These are phyloP conservation scores for Meteorus colon DNA, from an alignment of 2,888 invertebrate species.

Conservation along the genomic window DNA sequence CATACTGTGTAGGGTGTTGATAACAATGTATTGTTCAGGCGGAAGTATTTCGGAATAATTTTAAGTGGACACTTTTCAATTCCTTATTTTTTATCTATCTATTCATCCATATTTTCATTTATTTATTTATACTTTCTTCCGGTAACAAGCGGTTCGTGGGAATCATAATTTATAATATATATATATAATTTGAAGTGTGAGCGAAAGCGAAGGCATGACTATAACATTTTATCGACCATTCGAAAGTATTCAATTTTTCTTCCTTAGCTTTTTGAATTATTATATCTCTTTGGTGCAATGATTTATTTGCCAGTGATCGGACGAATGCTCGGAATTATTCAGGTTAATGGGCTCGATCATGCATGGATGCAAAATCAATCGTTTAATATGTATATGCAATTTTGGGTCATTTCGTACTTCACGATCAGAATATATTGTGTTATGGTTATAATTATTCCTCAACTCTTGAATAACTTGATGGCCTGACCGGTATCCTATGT, in stretches of 20 bases:
- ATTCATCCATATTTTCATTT: neutral
- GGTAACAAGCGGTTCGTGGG: neutral
- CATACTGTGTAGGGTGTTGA: neutral
- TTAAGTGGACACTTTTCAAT: neutral
- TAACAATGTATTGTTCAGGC: neutral
- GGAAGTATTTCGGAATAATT: neutral
- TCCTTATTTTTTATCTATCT: neutral
- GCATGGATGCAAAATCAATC: neutral
- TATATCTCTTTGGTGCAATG: neutral
- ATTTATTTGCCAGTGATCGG: neutral
- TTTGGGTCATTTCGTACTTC: neutral
- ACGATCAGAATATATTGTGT: neutral
- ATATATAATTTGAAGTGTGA: neutral
- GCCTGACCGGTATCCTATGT: neutral
- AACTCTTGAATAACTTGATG: neutral
- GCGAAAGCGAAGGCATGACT: neutral
- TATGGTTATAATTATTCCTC: neutral
- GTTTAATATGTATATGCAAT: neutral
- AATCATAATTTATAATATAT: constrained; percentile 6
- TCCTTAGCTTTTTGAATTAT: neutral
- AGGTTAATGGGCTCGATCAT: constrained; percentile 2
- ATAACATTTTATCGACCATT: neutral
- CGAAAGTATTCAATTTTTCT: constrained; percentile 5
- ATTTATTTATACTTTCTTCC: neutral
- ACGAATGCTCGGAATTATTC: neutral